Evolutionary conservation across 2,888 invertebrate genomes (phyloP), one percentile per base, ranked within the genome.

Genomic region (Lamellibrachia columna): DNA sequence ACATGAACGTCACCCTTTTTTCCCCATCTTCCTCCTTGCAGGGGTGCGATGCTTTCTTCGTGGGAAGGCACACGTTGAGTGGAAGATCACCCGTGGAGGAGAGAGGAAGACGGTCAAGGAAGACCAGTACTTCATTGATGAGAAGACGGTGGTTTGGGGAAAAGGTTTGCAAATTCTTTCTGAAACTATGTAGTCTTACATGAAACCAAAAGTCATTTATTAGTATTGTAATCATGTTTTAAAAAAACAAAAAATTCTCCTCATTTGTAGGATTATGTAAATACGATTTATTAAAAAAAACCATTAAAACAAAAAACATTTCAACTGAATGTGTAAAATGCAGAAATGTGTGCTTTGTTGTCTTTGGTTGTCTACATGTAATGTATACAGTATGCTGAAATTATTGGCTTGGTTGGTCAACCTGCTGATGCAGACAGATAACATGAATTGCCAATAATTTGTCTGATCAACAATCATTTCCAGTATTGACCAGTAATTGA

Each of bases 111-210:
- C 98, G 91, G 97, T 98, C 93, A 98, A 98, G 96, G 98, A 98
- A 95, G 98, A 98, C 95, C 98, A 98, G 96, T 98, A 98, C 95
- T 98, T 98, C 96, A 97, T 98, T 91, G 98, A 98, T 95, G 98
- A 98, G 95, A 97, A 98, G 94, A 97, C 97, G 93, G 97, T 97
- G 92, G 97, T 98, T 94, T 98, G 98, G 98, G 98, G 98, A 90
- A 98, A 98, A 97, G 98, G 98, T 97, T 93, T 94, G 94, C 92
- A 22, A 75, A 75, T 60, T 22, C 75, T 6, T 75, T 75, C 75
- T 75, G 15, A 55, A 55, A 55, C 28, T 55, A 55, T 75, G 6
- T 75, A 22, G 22, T 75, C 22, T 15, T 55, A 55, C 7, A 55
- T 8, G 55, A 55, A 55, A 55, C 9, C 55, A 55, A 75, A 15